Evolutionary conservation across 2,888 invertebrate genomes (phyloP).

Genomic region (Epinotia bilunana): DNA sequence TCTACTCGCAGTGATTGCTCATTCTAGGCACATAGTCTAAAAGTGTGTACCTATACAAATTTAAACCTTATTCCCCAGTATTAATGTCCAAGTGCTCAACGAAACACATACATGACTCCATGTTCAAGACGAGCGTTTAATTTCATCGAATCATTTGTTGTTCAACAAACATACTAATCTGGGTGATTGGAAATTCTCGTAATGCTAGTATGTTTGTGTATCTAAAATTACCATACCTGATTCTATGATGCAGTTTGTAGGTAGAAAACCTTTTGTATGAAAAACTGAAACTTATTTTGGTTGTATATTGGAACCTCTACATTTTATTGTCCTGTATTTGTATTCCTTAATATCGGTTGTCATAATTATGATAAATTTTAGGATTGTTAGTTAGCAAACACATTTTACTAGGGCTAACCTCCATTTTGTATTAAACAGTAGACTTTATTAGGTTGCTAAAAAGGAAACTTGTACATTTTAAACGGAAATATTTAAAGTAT

Average conservation of each 20-base stretch:
- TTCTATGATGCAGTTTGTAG: no score
- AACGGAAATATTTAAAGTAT: no score
- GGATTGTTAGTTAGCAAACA: no score
- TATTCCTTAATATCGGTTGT: no score
- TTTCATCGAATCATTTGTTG: background rate
- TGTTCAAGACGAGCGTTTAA: background rate
- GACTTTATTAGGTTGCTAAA: no score
- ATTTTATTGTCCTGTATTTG: no score
- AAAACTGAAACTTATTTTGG: no score
- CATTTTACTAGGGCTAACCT: no score
- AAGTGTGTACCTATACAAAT: background rate
- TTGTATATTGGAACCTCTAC: no score
- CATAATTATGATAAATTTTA: no score
- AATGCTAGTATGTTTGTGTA: background rate
- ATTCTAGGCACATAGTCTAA: slow-evolving; percentile 8
- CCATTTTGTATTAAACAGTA: no score
- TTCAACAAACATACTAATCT: slow-evolving; percentile 4
- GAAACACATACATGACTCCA: background rate
- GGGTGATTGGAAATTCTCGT: slow-evolving; percentile 1
- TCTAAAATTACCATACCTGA: background rate
- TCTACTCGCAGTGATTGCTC: slow-evolving; percentile 13
- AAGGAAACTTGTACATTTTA: no score
- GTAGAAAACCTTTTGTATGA: background rate
- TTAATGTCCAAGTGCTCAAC: background rate
- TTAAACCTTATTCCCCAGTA: background rate